Conservation (phyloP, 2,797 vertebrate species). For the Spinus olivaceus region DNA sequence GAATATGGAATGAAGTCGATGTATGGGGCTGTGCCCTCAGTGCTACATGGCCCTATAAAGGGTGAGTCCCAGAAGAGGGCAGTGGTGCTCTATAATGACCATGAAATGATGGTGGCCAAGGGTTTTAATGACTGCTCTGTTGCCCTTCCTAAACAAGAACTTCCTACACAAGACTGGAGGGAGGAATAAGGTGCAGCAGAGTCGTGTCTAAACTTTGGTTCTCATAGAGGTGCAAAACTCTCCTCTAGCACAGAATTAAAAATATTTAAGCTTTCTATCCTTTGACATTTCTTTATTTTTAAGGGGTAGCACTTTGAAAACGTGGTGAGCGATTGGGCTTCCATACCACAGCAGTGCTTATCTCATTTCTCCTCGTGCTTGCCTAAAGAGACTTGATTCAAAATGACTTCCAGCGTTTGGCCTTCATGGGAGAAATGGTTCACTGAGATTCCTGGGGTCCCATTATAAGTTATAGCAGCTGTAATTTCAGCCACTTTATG, state of each 20-base stretch:
- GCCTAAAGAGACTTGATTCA: not conserved
- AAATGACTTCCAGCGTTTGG: not conserved
- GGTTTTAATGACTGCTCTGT: not conserved
- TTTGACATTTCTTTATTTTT: not conserved
- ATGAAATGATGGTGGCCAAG: not conserved
- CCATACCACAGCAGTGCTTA: not conserved
- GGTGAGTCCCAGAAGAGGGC: constrained; percentile 40
- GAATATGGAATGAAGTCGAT: not conserved
- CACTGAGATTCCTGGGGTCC: constrained; percentile 6
- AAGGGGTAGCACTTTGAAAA: not conserved
- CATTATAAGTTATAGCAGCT: constrained; percentile 57
- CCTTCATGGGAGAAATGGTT: not conserved
- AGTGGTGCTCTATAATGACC: not conserved
- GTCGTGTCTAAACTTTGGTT: accelerated
- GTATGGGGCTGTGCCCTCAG: not conserved
- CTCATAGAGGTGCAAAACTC: not conserved
- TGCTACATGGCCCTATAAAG: not conserved
- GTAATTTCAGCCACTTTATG: constrained; percentile 64
- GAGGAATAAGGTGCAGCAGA: accelerated
- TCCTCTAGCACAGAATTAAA: not conserved
- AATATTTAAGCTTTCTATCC: not conserved
- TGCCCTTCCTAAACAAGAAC: not conserved
- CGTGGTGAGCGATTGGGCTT: not conserved
- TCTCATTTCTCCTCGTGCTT: not conserved
- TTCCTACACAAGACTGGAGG: not conserved